A percentile compares a stretch with the other conserved stretches of the same genome.
Evolutionary conservation across 2,113 vertebrate genomes (phyloP).

Genomic region (Varanus salvator): DNA sequence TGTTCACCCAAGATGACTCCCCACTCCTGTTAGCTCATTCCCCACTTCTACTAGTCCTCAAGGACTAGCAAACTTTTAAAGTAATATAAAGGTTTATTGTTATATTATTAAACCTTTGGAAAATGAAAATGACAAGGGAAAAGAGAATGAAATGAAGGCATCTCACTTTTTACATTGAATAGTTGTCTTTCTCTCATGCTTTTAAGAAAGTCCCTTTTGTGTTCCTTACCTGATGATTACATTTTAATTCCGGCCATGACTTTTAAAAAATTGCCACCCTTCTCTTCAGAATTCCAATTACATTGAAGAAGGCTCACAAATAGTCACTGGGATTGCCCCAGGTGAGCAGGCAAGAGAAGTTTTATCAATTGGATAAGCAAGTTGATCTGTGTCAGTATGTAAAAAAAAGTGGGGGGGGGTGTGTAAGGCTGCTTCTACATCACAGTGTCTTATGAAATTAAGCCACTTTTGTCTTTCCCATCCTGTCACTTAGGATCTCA

Average conservation of each 20-base stretch:
- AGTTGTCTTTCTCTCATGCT: background rate
- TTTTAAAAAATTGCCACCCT: background rate
- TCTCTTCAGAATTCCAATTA: background rate
- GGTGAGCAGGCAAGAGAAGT: background rate
- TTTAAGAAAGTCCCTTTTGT: background rate
- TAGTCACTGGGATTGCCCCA: background rate
- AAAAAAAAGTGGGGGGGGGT: background rate
- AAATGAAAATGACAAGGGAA: background rate
- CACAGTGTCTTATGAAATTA: background rate
- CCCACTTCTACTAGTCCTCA: background rate
- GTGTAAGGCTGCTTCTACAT: background rate
- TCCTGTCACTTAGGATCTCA: slow-evolving; percentile 76
- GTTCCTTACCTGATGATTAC: background rate
- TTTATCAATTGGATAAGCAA: background rate
- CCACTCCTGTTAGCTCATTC: background rate
- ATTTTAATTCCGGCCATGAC: background rate
- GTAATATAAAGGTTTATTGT: no score
- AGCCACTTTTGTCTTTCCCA: slow-evolving; percentile 19
- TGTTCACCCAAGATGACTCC: background rate
- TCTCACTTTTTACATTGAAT: background rate
- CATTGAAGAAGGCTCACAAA: background rate
- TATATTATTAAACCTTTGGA: no score
- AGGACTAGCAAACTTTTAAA: background rate
- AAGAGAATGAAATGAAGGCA: background rate
- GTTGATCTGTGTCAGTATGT: background rate